phyloP scores from a whole-genome alignment of 2,888 invertebrate genomes.

The Linnaemya vulpina region DNA sequence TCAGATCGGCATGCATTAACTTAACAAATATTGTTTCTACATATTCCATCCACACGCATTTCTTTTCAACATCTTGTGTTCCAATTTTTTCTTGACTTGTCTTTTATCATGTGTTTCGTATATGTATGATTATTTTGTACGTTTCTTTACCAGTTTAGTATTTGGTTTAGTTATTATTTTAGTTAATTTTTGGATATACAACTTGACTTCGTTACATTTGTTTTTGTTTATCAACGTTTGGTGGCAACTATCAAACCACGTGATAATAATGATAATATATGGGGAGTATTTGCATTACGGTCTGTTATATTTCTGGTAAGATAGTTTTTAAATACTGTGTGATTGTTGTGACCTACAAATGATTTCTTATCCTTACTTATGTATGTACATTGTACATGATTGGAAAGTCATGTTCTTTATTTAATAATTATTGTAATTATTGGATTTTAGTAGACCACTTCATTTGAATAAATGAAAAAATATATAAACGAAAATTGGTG shows the following conservation, averaged over 20 bases:
- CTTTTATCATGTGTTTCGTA: constrained; percentile 25
- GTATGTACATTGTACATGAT: too few relatives aligned
- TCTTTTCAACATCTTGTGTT: constrained; percentile 23
- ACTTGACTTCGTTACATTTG: background rate
- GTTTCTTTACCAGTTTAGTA: constrained; percentile 2
- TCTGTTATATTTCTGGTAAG: background rate
- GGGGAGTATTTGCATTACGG: constrained; percentile 6
- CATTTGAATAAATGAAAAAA: too few relatives aligned
- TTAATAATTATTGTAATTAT: too few relatives aligned
- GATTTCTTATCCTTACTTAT: background rate
- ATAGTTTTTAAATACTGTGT: background rate
- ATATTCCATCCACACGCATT: constrained; percentile 38
- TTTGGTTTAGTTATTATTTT: constrained; percentile 20
- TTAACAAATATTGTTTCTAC: constrained; percentile 2
- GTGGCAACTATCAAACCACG: constrained; percentile 13
- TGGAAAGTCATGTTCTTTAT: too few relatives aligned
- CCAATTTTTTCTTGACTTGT: constrained; percentile 25
- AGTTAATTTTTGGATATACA: background rate
- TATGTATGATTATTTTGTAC: background rate
- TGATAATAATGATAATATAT: constrained; percentile 40
- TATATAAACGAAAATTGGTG: too few relatives aligned
- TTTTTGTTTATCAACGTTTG: too few relatives aligned
- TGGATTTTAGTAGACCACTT: too few relatives aligned
- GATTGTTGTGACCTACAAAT: background rate
- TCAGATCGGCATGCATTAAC: background rate